phyloP scores from a whole-genome alignment of 2,113 vertebrate genomes.

The Chelonoidis abingdonii region DNA sequence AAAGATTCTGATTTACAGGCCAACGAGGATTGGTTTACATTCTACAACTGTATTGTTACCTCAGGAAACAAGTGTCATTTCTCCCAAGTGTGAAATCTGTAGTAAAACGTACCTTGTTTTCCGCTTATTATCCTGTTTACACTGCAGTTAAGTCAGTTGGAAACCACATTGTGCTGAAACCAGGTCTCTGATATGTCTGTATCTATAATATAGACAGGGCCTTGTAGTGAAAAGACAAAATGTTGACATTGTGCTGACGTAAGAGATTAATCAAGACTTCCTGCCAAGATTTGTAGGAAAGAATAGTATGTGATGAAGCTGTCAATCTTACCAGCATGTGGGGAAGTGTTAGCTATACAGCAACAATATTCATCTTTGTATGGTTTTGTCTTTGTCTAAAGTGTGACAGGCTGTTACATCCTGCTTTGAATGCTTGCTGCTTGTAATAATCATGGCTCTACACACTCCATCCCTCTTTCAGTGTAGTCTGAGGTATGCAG shows the following conservation, averaged over 20 bases:
- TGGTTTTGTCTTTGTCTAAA: neutral
- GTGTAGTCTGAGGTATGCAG: neutral
- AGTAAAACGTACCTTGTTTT: neutral
- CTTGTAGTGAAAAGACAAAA: neutral
- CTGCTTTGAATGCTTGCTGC: neutral
- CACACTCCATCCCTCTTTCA: neutral
- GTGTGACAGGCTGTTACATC: neutral
- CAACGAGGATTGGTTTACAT: neutral
- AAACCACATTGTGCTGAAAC: neutral
- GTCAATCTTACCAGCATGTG: neutral
- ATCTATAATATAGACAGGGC: neutral
- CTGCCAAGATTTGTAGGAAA: neutral
- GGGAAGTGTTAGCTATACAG: neutral
- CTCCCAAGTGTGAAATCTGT: neutral
- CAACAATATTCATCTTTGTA: neutral
- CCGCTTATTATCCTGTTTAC: neutral
- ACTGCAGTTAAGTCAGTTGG: neutral
- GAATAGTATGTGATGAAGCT: neutral
- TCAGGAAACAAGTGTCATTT: neutral
- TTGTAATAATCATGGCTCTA: neutral
- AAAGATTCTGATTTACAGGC: neutral
- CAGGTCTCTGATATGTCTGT: neutral
- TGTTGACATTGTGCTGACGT: neutral
- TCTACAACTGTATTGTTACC: neutral
- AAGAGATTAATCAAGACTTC: neutral